phyloP scores from a whole-genome alignment of 2,113 vertebrate species.

The Eurystomus gularis region DNA sequence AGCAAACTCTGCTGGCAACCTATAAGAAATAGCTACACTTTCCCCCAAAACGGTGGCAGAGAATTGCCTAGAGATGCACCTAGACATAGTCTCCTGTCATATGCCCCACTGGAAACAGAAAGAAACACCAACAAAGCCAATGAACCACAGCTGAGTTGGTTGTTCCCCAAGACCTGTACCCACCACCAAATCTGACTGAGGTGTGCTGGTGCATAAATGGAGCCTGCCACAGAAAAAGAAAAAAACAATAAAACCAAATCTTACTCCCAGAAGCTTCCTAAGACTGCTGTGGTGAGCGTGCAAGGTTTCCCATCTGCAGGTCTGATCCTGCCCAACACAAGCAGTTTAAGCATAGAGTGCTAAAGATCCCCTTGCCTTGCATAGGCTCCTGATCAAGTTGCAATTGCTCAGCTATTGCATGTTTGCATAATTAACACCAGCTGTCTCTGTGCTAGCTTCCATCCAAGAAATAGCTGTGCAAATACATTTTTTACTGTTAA shows the following conservation, averaged over 20 bases:
- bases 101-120: background rate
- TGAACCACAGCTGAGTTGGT: background rate
- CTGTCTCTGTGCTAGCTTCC: background rate
- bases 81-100: background rate
- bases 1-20: background rate
- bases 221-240: background rate
- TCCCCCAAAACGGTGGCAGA: background rate
- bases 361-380: background rate
- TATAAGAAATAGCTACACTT: background rate
- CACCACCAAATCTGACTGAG: background rate
- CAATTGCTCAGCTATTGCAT: constrained; percentile 47
- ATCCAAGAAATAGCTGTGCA: constrained; percentile 33
- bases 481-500: constrained; percentile 52
- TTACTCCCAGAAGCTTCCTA: background rate
- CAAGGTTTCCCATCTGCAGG: background rate
- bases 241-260: background rate
- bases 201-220: background rate
- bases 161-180: background rate
- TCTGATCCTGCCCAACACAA: background rate
- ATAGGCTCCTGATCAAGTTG: constrained; percentile 18
- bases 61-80: background rate
- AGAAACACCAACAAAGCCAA: background rate
- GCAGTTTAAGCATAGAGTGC: background rate
- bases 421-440: constrained; percentile 34
- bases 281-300: background rate